Evolutionary conservation across 2,888 invertebrate genomes (phyloP), one percentile per base, ranked within the genome.

Genomic region (Fissipunctia ypsillon): DNA sequence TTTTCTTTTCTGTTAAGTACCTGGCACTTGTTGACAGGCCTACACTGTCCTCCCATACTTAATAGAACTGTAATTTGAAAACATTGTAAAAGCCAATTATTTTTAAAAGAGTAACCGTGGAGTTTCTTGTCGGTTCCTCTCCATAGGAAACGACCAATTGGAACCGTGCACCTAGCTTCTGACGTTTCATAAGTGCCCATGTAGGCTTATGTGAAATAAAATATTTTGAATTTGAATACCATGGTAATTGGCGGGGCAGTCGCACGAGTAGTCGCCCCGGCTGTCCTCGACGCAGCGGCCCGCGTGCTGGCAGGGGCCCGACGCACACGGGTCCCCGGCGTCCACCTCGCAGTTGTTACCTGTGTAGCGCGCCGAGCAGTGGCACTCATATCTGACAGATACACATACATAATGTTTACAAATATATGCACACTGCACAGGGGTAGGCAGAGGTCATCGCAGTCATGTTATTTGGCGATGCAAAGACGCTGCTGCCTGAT

Each of bases 261-360:
- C 93, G 90, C 99, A 99, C 48, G 95, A 95, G 92, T 97, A 98
- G 86, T 97, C 97, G 2, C 98, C 98, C 35, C 96, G 95, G 22
- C 94, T 91, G 90, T 97, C 97, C 88, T 97, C 97, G 22, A 93
- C 90, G 88, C 98, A 91, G 74, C 83, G 88, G 10, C 97, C 99
- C 60, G 96, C 97, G 95, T 99, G 98, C 80, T 95, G 96, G 92
- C 99, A 99, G 19, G 98, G 97, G 79, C 93, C 95, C 63, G 97
- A 97, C 76, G 92, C 91, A 90, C 98, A 98, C 0, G 98, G 98
- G 84, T 97, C 97, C 67, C 98, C 98, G 91, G 96, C 97, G 94
- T 98, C 98, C 92, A 97, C 97, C 93, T 98, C 98, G 95, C 99
- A 99, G 95, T 98, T 98, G 95, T 98, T 98, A 84, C 99, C 99